phyloP scores from a whole-genome alignment of 1,140 invertebrate species.

The Melipona quadrifasciata region DNA sequence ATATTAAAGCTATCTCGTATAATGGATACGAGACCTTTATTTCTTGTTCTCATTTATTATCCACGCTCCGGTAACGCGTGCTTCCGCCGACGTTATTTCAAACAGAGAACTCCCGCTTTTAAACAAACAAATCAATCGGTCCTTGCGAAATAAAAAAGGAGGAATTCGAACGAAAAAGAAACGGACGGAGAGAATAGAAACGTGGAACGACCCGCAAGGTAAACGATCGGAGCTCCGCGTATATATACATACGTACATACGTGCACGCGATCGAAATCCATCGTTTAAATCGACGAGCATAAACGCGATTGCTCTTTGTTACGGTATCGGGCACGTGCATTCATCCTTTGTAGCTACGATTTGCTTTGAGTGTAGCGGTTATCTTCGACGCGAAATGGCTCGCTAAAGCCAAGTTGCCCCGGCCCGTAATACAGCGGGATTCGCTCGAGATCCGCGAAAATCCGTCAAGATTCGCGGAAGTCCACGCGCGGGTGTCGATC shows the following conservation, averaged over 20 bases:
- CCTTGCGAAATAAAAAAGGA: too few relatives aligned
- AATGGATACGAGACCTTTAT: too few relatives aligned
- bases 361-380: not conserved
- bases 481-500: not conserved
- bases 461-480: not conserved
- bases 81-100: too few relatives aligned
- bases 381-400: not conserved
- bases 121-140: too few relatives aligned
- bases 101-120: too few relatives aligned
- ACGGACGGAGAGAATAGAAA: too few relatives aligned
- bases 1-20: too few relatives aligned
- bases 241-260: too few relatives aligned
- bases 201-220: not conserved
- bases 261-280: not conserved
- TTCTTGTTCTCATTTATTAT: too few relatives aligned
- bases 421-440: too few relatives aligned
- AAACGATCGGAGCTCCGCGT: not conserved
- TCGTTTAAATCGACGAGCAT: not conserved
- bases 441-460: not conserved
- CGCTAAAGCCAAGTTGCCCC: not conserved
- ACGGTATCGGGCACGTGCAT: not conserved
- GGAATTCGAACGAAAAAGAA: too few relatives aligned
- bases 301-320: slow-evolving; percentile 5
- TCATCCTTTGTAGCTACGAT: not conserved
- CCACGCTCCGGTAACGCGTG: too few relatives aligned